Evolutionary conservation across 2,888 invertebrate species (phyloP).

Genomic region (Agrochola macilenta): DNA sequence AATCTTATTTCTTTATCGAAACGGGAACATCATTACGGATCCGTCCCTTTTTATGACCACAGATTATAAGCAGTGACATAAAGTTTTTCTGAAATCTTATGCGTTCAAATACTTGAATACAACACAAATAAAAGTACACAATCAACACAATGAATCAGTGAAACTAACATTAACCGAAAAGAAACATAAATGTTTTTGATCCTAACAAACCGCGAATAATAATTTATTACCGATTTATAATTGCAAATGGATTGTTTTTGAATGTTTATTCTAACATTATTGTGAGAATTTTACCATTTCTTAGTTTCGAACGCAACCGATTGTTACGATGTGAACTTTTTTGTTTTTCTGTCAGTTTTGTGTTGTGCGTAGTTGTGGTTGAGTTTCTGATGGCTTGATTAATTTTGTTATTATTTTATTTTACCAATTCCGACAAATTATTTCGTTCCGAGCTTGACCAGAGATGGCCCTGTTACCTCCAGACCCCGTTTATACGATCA

Average conservation of each 20-base stretch:
- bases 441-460: conserved; percentile 89
- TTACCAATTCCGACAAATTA: conserved; percentile 82
- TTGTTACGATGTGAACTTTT: conserved; percentile 71
- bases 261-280: background rate
- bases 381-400: conserved; percentile 90
- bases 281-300: fast-evolving
- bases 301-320: conserved; percentile 54
- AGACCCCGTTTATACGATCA: conserved; percentile 94
- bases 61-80: conserved; percentile 46
- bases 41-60: conserved; percentile 13
- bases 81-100: conserved; percentile 10
- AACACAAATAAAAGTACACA: fast-evolving
- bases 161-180: background rate
- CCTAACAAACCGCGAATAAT: fast-evolving
- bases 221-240: background rate
- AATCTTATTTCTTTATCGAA: background rate
- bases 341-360: conserved; percentile 90
- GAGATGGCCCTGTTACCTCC: conserved; percentile 94
- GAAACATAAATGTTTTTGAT: fast-evolving
- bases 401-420: conserved; percentile 87
- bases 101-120: conserved; percentile 35
- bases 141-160: background rate
- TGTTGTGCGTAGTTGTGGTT: conserved; percentile 90
- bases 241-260: fast-evolving
- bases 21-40: conserved; percentile 25